phyloP scores from a whole-genome alignment of 2,888 invertebrate genomes.

The Apeira syringaria region DNA sequence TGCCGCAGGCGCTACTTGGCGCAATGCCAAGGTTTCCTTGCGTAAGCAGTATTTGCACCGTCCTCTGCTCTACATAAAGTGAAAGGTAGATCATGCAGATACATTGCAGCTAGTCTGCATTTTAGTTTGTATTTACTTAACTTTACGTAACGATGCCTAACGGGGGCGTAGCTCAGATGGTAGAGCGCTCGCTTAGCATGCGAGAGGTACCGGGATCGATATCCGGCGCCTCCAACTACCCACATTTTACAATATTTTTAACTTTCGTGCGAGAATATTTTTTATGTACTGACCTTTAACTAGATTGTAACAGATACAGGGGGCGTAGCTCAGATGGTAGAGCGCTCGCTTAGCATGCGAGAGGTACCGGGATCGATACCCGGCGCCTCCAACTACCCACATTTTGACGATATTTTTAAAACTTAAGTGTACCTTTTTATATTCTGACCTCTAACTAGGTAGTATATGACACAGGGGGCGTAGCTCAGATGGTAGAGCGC shows the following conservation, averaged over 20 bases:
- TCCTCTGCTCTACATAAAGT: constrained; percentile 30
- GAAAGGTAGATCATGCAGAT: constrained; percentile 27
- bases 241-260: constrained; percentile 17
- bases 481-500: constrained; percentile 84
- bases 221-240: constrained; percentile 77
- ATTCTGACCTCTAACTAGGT: no score
- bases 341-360: constrained; percentile 84
- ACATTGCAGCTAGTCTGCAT: constrained; percentile 23
- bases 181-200: constrained; percentile 85
- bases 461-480: constrained; percentile 68
- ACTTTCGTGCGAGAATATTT: background rate
- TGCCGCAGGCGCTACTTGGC: constrained; percentile 6
- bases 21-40: constrained; percentile 24
- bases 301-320: background rate
- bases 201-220: constrained; percentile 84
- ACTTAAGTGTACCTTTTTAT: background rate
- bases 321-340: constrained; percentile 71
- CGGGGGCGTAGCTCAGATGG: constrained; percentile 73
- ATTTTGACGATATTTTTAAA: background rate
- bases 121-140: constrained; percentile 9
- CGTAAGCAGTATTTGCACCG: constrained; percentile 9
- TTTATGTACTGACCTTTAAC: background rate
- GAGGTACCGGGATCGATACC: constrained; percentile 75
- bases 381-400: constrained; percentile 44
- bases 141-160: constrained; percentile 3